phyloP scores from a whole-genome alignment of 1,140 invertebrate species.

The Mizuhopecten yessoensis region DNA sequence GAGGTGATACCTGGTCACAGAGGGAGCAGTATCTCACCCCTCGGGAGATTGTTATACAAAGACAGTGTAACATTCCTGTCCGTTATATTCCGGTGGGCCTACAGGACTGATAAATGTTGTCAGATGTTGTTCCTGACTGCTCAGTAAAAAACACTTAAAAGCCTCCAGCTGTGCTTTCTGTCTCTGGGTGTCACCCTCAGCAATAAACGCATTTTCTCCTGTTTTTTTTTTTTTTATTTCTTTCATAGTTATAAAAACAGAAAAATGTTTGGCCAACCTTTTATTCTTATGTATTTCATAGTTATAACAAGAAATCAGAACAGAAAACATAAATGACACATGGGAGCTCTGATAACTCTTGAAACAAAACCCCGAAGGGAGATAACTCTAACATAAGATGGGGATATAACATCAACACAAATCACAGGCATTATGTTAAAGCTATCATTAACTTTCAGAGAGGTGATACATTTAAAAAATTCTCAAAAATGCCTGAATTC shows the following conservation, averaged over 20 bases:
- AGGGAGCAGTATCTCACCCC: no score
- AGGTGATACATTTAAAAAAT: no score
- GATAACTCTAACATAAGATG: neutral
- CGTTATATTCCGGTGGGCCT: neutral
- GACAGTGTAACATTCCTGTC: neutral
- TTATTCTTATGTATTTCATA: no score
- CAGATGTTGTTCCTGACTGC: neutral
- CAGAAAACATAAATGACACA: neutral
- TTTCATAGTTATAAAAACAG: neutral
- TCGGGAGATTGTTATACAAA: no score
- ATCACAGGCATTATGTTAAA: no score
- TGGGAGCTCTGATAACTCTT: neutral
- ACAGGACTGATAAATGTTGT: neutral
- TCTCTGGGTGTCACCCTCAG: neutral
- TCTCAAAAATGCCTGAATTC: no score
- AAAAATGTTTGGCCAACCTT: no score
- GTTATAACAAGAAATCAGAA: no score
- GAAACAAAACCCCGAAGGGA: neutral
- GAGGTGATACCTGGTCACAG: no score
- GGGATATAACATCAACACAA: no score
- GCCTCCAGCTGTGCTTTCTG: neutral
- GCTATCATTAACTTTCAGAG: no score
- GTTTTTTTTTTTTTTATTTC: neutral
- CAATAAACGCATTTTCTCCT: conserved; percentile 1
- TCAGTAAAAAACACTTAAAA: neutral